These are phyloP conservation scores for Megalops atlanticus DNA, from an alignment of 2,113 vertebrate genomes.

Conservation along the genomic window DNA sequence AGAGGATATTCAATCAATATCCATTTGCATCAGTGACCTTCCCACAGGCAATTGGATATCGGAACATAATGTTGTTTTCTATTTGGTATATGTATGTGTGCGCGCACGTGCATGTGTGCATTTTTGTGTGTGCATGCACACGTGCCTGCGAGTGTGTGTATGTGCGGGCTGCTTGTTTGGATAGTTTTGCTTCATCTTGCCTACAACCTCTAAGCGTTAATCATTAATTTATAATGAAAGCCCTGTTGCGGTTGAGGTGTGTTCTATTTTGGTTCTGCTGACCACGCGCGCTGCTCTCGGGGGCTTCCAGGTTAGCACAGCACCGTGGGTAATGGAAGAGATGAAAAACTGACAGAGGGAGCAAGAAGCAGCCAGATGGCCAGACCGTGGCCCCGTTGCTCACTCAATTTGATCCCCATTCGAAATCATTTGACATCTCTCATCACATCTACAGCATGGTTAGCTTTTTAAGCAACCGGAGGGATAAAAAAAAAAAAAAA, in stretches of 20 bases:
- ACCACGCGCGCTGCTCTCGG: neutral
- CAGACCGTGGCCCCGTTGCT: neutral
- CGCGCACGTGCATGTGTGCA: neutral
- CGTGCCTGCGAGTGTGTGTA: neutral
- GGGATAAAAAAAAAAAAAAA: too few relatives aligned
- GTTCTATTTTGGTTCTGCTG: neutral
- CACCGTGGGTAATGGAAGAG: neutral
- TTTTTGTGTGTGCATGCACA: neutral
- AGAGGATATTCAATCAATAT: slow-evolving; percentile 23
- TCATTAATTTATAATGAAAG: neutral
- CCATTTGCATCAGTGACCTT: slow-evolving; percentile 22
- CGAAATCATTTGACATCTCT: neutral
- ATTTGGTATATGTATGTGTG: neutral
- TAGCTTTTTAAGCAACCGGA: neutral
- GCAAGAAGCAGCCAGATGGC: neutral
- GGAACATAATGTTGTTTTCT: slow-evolving; percentile 6
- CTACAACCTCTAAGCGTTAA: slow-evolving; percentile 32
- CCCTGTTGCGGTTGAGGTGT: neutral
- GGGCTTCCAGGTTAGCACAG: neutral
- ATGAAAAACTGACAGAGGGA: neutral
- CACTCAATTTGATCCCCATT: neutral
- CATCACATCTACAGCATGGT: neutral
- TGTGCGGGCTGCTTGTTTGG: slow-evolving; percentile 36
- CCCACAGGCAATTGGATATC: slow-evolving; percentile 1
- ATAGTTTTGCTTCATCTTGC: slow-evolving; percentile 54